Evolutionary conservation across 2,888 invertebrate species (phyloP).

Genomic region (Pharmacophagus antenor): DNA sequence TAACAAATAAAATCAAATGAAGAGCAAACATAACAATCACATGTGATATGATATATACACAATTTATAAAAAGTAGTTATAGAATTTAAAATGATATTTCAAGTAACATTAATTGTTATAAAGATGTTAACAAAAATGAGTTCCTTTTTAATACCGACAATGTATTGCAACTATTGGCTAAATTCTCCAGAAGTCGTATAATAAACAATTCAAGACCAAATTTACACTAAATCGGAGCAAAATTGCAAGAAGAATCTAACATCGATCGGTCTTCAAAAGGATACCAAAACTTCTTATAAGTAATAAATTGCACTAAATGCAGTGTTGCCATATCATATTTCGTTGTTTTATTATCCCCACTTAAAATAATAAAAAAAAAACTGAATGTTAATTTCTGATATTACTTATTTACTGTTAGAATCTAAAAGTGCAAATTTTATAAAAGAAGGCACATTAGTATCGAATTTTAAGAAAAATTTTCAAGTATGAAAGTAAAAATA

Average conservation of each 20-base stretch:
- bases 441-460: too few species aligned
- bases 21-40: constrained; percentile 55
- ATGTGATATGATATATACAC: constrained; percentile 80
- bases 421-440: too few species aligned
- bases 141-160: constrained; percentile 15
- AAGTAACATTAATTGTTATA: constrained; percentile 59
- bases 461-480: too few species aligned
- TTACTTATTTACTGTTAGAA: too few species aligned
- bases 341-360: constrained; percentile 55
- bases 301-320: constrained; percentile 72
- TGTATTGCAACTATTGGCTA: background rate
- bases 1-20: constrained; percentile 29
- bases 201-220: background rate
- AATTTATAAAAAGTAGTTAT: constrained; percentile 73
- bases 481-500: too few species aligned
- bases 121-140: constrained; percentile 47
- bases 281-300: constrained; percentile 50
- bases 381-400: too few species aligned
- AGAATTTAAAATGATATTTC: constrained; percentile 60
- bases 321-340: constrained; percentile 59
- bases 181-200: too few species aligned
- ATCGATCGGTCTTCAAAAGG: constrained; percentile 37
- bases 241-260: constrained; percentile 5
- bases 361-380: too few species aligned
- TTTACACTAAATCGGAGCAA: background rate